Evolutionary conservation across 2,113 vertebrate genomes (phyloP).

Genomic region (Zapus hudsonius): DNA sequence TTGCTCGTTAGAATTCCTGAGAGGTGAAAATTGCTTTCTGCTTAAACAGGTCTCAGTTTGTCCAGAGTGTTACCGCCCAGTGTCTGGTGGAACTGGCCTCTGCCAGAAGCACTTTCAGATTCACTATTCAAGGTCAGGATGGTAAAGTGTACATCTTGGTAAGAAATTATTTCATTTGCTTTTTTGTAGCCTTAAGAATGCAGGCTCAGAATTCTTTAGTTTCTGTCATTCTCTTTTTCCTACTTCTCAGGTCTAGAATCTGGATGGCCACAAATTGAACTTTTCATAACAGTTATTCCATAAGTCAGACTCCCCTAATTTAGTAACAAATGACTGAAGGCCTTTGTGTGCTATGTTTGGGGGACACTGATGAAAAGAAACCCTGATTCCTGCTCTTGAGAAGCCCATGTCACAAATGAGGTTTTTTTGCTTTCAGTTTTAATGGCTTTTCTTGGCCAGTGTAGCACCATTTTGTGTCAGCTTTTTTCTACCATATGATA

Average conservation of each 20-base stretch:
- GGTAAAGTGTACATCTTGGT: constrained; percentile 92
- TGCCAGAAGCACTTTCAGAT: constrained; percentile 93
- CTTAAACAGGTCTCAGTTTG: constrained; percentile 88
- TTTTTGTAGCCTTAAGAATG: background rate
- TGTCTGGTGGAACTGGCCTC: constrained; percentile 90
- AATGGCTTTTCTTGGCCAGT: background rate
- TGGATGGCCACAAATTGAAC: background rate
- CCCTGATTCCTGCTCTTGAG: background rate
- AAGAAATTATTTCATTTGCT: constrained; percentile 74
- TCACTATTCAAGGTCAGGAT: constrained; percentile 91
- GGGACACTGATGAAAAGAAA: background rate
- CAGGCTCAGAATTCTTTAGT: background rate
- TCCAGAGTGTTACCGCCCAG: constrained; percentile 89
- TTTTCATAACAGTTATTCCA: background rate
- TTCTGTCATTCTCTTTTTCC: constrained; percentile 31
- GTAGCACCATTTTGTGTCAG: background rate
- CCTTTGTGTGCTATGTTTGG: background rate
- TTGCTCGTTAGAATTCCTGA: constrained; percentile 60
- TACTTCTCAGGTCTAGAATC: constrained; percentile 15
- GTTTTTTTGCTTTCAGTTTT: constrained; percentile 5
- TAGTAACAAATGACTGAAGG: background rate
- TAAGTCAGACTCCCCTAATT: background rate
- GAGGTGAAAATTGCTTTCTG: constrained; percentile 68
- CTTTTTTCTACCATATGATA: background rate
- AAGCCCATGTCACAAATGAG: background rate